Percentiles rank a stretch among this genome's conserved stretches.
Conservation (phyloP, 2,888 invertebrate genomes). For the Meganola albula region DNA sequence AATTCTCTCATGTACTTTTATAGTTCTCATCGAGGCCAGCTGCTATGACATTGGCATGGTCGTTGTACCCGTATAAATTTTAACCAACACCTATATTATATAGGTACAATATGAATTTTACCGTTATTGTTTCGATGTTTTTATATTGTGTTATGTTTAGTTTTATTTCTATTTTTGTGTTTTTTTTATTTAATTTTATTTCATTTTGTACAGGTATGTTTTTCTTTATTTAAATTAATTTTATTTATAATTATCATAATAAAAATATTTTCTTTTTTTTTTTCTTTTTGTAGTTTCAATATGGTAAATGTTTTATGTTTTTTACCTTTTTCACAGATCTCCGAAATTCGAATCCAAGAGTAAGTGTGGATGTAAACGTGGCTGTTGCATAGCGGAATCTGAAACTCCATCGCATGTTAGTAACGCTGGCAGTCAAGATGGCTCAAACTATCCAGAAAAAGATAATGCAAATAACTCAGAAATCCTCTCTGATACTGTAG, state of each 20-base stretch:
- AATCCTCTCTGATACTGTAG: neutral
- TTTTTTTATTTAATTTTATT: neutral
- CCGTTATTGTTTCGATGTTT: slow-evolving; percentile 10
- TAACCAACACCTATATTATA: slow-evolving; percentile 30
- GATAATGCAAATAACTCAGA: too few species aligned
- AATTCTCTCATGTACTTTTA: slow-evolving; percentile 16
- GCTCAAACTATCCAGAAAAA: neutral
- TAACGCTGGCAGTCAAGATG: too few species aligned
- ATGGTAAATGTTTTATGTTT: too few species aligned
- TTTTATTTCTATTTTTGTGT: neutral
- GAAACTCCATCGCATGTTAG: too few species aligned
- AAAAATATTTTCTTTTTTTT: too few species aligned
- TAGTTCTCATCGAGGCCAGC: slow-evolving; percentile 36
- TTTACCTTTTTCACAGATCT: slow-evolving; percentile 12
- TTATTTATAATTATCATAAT: neutral
- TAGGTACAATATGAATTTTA: neutral
- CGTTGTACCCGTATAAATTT: slow-evolving; percentile 28
- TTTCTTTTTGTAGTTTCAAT: too few species aligned
- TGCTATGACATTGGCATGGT: slow-evolving; percentile 44
- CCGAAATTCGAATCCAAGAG: neutral
- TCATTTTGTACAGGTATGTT: slow-evolving; percentile 2
- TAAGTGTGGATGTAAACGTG: neutral
- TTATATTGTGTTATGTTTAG: neutral
- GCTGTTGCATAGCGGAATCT: too few species aligned
- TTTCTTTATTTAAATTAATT: neutral